phyloP scores from a whole-genome alignment of 2,888 invertebrate genomes.

The Agrochola circellaris region DNA sequence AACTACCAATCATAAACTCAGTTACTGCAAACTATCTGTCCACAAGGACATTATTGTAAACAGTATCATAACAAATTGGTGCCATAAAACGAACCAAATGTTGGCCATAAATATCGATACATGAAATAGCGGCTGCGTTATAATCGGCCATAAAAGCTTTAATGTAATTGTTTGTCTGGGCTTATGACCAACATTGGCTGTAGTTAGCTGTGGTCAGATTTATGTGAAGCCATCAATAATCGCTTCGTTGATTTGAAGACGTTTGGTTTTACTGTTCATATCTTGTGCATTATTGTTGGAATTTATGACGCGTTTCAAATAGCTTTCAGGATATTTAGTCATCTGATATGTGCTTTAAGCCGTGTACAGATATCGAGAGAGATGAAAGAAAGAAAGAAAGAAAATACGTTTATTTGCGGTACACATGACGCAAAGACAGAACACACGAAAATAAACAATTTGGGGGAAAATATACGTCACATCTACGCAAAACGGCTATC shows the following conservation, averaged over 20 bases:
- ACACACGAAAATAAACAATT: too few species aligned
- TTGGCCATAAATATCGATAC: constrained; percentile 62
- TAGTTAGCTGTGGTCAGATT: constrained; percentile 46
- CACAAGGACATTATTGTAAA: constrained; percentile 55
- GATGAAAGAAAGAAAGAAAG: too few species aligned
- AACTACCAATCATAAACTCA: constrained; percentile 16
- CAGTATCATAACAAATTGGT: constrained; percentile 67
- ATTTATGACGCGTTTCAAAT: constrained; percentile 36
- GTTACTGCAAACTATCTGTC: constrained; percentile 39
- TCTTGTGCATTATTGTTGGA: constrained; percentile 33
- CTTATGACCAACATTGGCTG: constrained; percentile 55
- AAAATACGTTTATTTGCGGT: too few species aligned
- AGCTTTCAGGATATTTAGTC: constrained; percentile 20
- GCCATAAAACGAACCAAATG: constrained; percentile 64
- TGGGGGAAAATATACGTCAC: too few species aligned
- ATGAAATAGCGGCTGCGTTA: constrained; percentile 57
- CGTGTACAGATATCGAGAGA: background rate
- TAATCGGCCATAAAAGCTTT: constrained; percentile 66
- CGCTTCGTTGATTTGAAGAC: constrained; percentile 42
- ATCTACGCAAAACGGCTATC: too few species aligned
- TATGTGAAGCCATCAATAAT: constrained; percentile 53
- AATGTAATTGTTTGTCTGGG: constrained; percentile 65
- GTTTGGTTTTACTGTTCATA: constrained; percentile 29
- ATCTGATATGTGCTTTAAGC: constrained; percentile 1
- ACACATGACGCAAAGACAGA: too few species aligned